Conservation (phyloP, 2,113 vertebrate species). For the Pogonocichla stellata region DNA sequence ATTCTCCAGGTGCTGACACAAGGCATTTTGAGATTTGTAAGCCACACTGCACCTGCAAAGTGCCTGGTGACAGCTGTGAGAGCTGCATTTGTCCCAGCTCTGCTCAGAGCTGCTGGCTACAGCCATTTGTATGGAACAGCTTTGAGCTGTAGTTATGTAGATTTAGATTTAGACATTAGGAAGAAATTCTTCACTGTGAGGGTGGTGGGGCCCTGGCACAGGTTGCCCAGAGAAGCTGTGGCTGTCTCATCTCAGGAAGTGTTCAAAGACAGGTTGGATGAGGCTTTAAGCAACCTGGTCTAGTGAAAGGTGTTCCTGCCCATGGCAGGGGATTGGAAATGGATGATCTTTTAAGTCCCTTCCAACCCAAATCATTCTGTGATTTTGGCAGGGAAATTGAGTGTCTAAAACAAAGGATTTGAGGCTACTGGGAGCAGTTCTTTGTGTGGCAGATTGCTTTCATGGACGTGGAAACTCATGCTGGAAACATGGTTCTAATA, state of each 20-base stretch:
- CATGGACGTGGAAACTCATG: not conserved
- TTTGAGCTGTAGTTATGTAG: not conserved
- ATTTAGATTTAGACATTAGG: not conserved
- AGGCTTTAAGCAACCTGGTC: not conserved
- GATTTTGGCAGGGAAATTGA: not conserved
- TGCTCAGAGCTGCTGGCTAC: not conserved
- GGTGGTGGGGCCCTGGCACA: not conserved
- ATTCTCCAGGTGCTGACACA: not conserved
- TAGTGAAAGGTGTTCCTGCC: not conserved
- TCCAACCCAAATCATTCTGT: not conserved
- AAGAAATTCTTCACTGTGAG: not conserved
- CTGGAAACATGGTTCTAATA: slow-evolving; percentile 7
- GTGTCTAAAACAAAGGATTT: not conserved
- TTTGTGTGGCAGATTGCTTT: not conserved
- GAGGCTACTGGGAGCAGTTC: not conserved
- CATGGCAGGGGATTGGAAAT: not conserved
- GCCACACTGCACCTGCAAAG: not conserved
- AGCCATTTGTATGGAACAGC: not conserved
- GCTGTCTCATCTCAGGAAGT: not conserved
- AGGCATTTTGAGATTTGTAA: not conserved
- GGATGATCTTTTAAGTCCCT: not conserved
- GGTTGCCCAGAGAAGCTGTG: not conserved
- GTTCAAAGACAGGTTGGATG: not conserved
- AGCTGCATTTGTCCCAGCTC: not conserved
- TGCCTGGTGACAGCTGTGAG: not conserved